Conservation (phyloP, 2,797 vertebrate genomes). For the Octomys mimax region DNA sequence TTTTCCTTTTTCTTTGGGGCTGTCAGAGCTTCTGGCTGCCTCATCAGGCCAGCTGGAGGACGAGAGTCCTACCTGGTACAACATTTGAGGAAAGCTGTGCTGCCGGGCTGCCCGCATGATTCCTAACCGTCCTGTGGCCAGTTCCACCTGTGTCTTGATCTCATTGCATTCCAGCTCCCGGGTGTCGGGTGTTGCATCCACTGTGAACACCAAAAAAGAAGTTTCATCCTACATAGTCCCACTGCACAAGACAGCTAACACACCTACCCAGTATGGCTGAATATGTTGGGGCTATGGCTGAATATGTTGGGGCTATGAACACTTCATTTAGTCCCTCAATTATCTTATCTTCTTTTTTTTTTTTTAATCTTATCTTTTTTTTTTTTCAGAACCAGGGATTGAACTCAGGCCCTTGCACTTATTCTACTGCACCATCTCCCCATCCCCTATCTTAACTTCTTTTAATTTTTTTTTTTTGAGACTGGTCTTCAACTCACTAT, state of each 20-base stretch:
- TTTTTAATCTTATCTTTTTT: slow-evolving; percentile 4
- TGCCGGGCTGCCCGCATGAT: slow-evolving; percentile 80
- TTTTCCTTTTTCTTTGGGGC: slow-evolving; percentile 46
- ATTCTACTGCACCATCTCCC: too few species aligned
- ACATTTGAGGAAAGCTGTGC: slow-evolving; percentile 92
- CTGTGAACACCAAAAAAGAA: slow-evolving; percentile 84
- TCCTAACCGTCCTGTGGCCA: slow-evolving; percentile 92
- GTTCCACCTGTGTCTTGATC: slow-evolving; percentile 94
- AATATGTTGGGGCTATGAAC: background rate
- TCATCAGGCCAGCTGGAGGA: background rate
- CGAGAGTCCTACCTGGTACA: slow-evolving; percentile 85
- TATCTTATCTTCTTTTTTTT: slow-evolving; percentile 14
- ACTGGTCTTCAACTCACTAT: too few species aligned
- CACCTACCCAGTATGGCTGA: background rate
- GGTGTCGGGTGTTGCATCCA: slow-evolving; percentile 94
- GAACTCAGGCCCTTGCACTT: too few species aligned
- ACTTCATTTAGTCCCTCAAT: background rate
- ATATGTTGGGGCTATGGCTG: background rate
- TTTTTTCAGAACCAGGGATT: background rate
- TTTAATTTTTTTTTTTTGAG: too few species aligned
- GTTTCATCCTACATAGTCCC: slow-evolving; percentile 19
- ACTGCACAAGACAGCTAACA: background rate
- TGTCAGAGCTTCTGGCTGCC: slow-evolving; percentile 35
- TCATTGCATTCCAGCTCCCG: slow-evolving; percentile 93
- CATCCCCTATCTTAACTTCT: too few species aligned